Conservation (phyloP, 2,113 vertebrate species). For the Pelobates fuscus region DNA sequence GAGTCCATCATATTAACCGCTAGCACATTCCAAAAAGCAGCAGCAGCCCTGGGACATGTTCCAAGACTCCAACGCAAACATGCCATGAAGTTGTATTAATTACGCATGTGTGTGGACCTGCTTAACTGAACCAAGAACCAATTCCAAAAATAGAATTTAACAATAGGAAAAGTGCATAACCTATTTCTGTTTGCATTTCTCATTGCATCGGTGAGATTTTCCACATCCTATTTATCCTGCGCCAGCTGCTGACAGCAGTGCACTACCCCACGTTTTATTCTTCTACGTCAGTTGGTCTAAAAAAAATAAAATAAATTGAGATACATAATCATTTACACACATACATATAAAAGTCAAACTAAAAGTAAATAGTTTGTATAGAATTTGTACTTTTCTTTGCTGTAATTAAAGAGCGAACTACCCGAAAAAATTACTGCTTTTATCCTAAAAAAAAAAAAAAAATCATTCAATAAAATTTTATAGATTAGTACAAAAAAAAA, state of each 20-base stretch:
- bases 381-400: no score
- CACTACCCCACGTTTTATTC: constrained; percentile 46
- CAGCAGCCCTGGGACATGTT: constrained; percentile 47
- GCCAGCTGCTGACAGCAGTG: constrained; percentile 53
- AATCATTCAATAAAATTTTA: no score
- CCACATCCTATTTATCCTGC: constrained; percentile 17
- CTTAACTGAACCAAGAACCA: constrained; percentile 63
- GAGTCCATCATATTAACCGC: constrained; percentile 44
- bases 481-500: no score
- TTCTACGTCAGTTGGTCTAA: background rate
- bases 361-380: no score
- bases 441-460: no score
- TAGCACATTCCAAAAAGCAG: constrained; percentile 47
- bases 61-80: constrained; percentile 54
- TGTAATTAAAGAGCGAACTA: no score
- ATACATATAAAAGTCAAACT: no score
- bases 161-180: constrained; percentile 69
- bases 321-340: background rate
- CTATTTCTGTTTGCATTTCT: constrained; percentile 59
- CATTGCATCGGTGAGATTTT: constrained; percentile 44
- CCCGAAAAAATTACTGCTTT: no score
- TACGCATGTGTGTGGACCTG: constrained; percentile 61
- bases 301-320: no score
- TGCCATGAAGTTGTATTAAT: constrained; percentile 54
- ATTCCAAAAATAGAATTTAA: constrained; percentile 69